Base-by-base conservation (phyloP, 2,888 invertebrate genomes). In the Acleris cristana region DNA sequence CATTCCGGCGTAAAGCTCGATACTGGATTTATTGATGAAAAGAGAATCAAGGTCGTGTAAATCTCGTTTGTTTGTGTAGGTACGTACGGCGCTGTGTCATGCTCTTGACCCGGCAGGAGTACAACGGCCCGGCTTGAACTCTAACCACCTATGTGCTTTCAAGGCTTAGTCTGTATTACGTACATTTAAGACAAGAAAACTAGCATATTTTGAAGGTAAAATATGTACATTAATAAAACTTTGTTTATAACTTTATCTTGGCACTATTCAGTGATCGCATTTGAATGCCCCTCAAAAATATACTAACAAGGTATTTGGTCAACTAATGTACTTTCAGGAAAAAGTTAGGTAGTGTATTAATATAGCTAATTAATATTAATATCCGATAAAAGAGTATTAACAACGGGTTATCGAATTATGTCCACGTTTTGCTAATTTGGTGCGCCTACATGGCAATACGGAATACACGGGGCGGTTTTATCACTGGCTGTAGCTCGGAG, bases 401-500 rank as follows among this genome's bases (percentile, higher is more conserved):
- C 26, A 26, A 26, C 26, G 26, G 26, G 26, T 8, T 26, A 26
- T 8, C 7, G 7, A 26, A 26, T 26, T 7, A 26, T 26, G 26
- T 26, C 26, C 26, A 26, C 7, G 26, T 26, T 26, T 26, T 26
- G 7, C 26, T 26, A 7, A 6, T 26, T 26, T 6, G 6, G 6
- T 26, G 7, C 26, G 26, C 26, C 26, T 26, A 26, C 7, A 26
- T 26, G 26, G 26, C 26, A 2, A 26, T 3, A 34, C 34, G 2
- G 34, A 34, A 34, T 34, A 34, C 3, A 34, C 10, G 0, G 10
- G 3, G 34, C 34, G 10, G 34, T 10, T 4, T 53, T 53, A 53
- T 53, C 53, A n/a, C 72, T 72, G 73, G 73, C 76, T 72, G 74
- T 74, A 64, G 68, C 65, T 74, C 69, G 75, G 78, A 78, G 77